A percentile compares a stretch with the other conserved stretches of the same genome.
phyloP scores from a whole-genome alignment of 2,113 vertebrate species.

The Trogon melanurus region DNA sequence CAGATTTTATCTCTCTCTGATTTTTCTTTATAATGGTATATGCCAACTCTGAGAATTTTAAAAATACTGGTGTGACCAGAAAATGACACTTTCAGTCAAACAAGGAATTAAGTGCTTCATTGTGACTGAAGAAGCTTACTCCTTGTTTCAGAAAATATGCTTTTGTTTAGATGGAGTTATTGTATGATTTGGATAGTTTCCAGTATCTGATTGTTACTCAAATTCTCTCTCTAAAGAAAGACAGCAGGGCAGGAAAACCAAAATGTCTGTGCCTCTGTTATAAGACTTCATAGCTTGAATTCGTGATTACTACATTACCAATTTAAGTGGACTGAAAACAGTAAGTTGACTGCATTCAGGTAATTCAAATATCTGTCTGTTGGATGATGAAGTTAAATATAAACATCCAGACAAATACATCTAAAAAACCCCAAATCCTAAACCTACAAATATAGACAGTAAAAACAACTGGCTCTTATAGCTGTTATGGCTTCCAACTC shows the following conservation, averaged over 20 bases:
- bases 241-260: not conserved
- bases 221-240: not conserved
- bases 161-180: not conserved
- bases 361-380: not conserved
- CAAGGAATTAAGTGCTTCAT: not conserved
- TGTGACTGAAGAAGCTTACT: not conserved
- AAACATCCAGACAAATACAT: not conserved
- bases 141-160: not conserved
- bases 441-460: not conserved
- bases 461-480: not conserved
- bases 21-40: not conserved
- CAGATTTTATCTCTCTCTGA: not conserved
- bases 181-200: not conserved
- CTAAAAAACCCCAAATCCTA: accelerated
- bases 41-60: not conserved
- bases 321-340: not conserved
- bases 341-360: not conserved
- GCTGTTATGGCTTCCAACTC: not conserved
- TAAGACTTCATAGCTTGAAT: not conserved
- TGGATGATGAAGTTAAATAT: not conserved
- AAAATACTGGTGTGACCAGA: not conserved
- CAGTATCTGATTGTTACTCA: not conserved
- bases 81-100: not conserved
- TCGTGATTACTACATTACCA: not conserved
- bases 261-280: not conserved